Conservation (phyloP, 2,888 invertebrate genomes). For the Drosophila mimetica region DNA sequence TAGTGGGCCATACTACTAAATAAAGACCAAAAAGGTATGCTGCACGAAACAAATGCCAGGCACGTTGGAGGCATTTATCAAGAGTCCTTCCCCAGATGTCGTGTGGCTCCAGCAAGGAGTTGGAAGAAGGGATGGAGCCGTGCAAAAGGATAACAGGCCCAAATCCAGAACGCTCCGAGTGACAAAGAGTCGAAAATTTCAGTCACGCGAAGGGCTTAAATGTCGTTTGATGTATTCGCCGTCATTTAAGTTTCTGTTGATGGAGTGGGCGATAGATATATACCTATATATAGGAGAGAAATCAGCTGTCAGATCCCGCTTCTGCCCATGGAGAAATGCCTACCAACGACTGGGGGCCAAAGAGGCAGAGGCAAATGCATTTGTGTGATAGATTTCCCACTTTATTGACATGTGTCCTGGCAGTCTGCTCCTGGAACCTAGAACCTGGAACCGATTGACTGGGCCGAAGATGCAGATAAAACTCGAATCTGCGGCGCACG, state of each 20-base stretch:
- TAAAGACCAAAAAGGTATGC: constrained; percentile 43
- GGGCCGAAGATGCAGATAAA: constrained; percentile 55
- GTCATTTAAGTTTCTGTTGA: constrained; percentile 75
- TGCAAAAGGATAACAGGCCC: constrained; percentile 42
- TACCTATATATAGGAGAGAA: constrained; percentile 19
- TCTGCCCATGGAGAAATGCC: constrained; percentile 9
- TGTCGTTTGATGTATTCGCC: constrained; percentile 76
- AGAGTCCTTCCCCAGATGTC: constrained; percentile 39
- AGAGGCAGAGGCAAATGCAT: constrained; percentile 57
- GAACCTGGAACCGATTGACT: constrained; percentile 25
- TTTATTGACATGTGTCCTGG: constrained; percentile 68
- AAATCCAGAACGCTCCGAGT: constrained; percentile 44
- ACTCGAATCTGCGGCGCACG: constrained; percentile 64
- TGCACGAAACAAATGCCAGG: constrained; percentile 53
- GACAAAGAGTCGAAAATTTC: constrained; percentile 77
- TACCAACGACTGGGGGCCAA: constrained; percentile 29
- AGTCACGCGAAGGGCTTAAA: constrained; percentile 80
- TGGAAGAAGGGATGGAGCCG: neutral
- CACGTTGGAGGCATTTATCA: constrained; percentile 74
- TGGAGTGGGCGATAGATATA: constrained; percentile 66
- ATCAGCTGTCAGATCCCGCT: constrained; percentile 27
- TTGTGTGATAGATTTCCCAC: constrained; percentile 61
- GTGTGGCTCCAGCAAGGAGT: constrained; percentile 42
- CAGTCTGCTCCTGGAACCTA: constrained; percentile 12
- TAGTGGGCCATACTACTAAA: constrained; percentile 24